phyloP scores from a whole-genome alignment of 2,113 vertebrate species.

The Oplegnathus fasciatus region DNA sequence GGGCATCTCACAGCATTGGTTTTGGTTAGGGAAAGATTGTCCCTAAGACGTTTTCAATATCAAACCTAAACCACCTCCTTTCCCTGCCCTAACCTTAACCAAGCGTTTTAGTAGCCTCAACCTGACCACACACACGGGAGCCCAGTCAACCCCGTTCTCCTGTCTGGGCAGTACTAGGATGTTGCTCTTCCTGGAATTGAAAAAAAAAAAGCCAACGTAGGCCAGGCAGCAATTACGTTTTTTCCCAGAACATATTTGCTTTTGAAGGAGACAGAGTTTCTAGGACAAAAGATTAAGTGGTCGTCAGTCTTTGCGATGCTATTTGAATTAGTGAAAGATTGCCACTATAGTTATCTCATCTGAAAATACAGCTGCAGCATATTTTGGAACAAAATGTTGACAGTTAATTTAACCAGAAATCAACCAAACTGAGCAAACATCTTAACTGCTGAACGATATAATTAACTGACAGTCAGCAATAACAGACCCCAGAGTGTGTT shows the following conservation, averaged over 20 bases:
- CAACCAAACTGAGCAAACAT: background rate
- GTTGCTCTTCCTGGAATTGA: too few species aligned
- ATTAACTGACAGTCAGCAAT: constrained; percentile 8
- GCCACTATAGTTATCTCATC: background rate
- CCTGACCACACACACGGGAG: too few species aligned
- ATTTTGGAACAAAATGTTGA: background rate
- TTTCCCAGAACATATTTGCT: background rate
- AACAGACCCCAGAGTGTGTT: background rate
- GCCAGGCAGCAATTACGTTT: background rate
- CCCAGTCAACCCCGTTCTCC: too few species aligned
- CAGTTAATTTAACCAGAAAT: background rate
- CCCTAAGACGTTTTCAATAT: too few species aligned
- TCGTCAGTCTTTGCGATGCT: background rate
- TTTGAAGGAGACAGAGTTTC: background rate
- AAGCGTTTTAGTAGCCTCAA: too few species aligned
- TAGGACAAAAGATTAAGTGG: background rate
- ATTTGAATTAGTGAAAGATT: background rate
- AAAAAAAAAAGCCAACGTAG: too few species aligned
- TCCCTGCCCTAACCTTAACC: too few species aligned
- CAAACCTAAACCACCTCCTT: too few species aligned
- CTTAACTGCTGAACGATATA: background rate
- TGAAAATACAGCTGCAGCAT: background rate
- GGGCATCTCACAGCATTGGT: too few species aligned
- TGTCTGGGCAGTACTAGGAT: too few species aligned
- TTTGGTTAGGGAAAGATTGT: too few species aligned